Conservation (phyloP, 1,140 invertebrate genomes). For the Megalonaias nervosa region DNA sequence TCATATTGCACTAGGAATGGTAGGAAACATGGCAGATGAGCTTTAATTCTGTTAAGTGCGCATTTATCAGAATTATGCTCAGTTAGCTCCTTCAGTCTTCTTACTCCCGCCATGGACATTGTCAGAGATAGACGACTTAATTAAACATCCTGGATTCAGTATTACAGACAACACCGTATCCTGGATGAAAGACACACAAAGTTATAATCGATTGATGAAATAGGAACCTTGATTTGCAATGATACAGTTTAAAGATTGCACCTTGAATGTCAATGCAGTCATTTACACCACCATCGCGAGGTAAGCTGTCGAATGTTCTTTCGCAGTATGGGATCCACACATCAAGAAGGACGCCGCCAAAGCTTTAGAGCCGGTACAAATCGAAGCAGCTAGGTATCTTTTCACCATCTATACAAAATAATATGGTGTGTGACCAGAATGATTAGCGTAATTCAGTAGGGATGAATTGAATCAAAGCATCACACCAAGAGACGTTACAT, state of each 20-base stretch:
- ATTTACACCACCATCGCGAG: not conserved
- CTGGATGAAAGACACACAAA: not conserved
- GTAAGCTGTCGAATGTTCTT: not conserved
- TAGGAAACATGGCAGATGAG: constrained; percentile 4
- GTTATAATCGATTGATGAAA: not conserved
- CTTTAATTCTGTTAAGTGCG: constrained; percentile 1
- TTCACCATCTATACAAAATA: too few species aligned
- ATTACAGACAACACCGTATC: not conserved
- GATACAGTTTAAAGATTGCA: not conserved
- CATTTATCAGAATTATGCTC: not conserved
- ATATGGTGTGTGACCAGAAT: too few species aligned
- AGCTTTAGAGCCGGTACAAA: too few species aligned
- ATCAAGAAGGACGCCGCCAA: too few species aligned
- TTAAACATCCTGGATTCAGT: not conserved
- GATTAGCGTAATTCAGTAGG: too few species aligned
- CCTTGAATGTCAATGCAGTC: not conserved
- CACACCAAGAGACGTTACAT: too few species aligned
- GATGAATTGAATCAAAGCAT: too few species aligned
- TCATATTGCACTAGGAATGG: not conserved
- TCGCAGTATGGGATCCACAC: constrained; percentile 1
- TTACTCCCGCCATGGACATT: not conserved
- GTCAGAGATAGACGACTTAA: not conserved
- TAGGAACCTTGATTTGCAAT: not conserved
- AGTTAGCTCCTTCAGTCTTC: not conserved
- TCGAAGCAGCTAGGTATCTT: too few species aligned